Evolutionary conservation across 2,888 invertebrate genomes (phyloP), one percentile per base, ranked within the genome.

Genomic region (Noctua janthina): DNA sequence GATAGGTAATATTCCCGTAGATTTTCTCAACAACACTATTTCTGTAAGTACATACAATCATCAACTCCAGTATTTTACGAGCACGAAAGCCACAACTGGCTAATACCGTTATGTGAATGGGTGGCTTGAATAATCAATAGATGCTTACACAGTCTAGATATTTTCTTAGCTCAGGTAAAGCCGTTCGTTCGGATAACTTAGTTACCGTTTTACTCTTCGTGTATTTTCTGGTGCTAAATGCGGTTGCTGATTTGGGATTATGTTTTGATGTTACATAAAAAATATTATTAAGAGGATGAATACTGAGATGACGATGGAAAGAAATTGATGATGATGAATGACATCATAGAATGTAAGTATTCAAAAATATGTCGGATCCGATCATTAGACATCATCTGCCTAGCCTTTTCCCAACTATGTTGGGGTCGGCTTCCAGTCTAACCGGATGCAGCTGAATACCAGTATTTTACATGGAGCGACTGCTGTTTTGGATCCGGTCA

Each of bases 71-170:
- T 67, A 67, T 51, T 83, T 76, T 80, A 76, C 64, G 71, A 69
- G n/a, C 51, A 15, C 13, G 66, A 23, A 70, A 78, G 35, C 54
- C 69, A 54, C 77, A 39, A 54, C 64, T 54, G 49, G 62, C 54
- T 76, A 85, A 83, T 83, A 35, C 69, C 67, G 76, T 77, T 86
- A 81, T 77, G 73, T 74, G 29, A 81, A 80, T 68, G 66, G 64
- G 54, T 78, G 46, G 17, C 69, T 71, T 85, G 81, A 81, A 86
- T 85, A 83, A 81, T 77, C 71, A 74, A 86, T 77, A 75, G 64
- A 78, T 54, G 59, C 62, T 78, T 64, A 49, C 62, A 70, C 62
- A 74, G 46, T 77, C 80, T 72, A 51, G 71, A 74, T 77, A 71
- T 83, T 81, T 74, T 81, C 80, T 74, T 66, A 74, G 59, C 35